phyloP scores from a whole-genome alignment of 2,888 invertebrate genomes.

The Drosophila hawaiiensis region DNA sequence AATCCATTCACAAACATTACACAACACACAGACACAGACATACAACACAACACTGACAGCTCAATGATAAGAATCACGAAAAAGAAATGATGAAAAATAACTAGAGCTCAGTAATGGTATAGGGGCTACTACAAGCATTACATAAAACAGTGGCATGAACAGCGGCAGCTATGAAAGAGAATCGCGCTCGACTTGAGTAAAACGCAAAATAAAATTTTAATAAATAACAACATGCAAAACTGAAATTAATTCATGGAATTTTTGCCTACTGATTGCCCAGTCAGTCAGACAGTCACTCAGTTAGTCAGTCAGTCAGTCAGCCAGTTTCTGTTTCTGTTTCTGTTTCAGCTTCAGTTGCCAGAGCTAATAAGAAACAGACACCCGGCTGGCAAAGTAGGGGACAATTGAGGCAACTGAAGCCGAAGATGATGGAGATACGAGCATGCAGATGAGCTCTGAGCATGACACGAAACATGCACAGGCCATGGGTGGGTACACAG shows the following conservation, averaged over 20 bases:
- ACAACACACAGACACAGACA: neutral
- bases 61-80: slow-evolving; percentile 59
- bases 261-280: slow-evolving; percentile 63
- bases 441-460: slow-evolving; percentile 75
- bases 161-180: slow-evolving; percentile 74
- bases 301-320: slow-evolving; percentile 2
- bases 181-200: slow-evolving; percentile 32
- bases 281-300: neutral
- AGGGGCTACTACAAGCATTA: neutral
- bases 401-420: slow-evolving; percentile 61
- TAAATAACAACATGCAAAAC: slow-evolving; percentile 85
- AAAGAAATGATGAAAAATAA: slow-evolving; percentile 53
- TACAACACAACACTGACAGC: slow-evolving; percentile 26
- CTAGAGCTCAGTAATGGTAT: slow-evolving; percentile 38
- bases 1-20: slow-evolving; percentile 32
- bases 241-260: slow-evolving; percentile 85
- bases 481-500: slow-evolving; percentile 12
- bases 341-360: slow-evolving; percentile 11
- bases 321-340: neutral
- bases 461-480: slow-evolving; percentile 53
- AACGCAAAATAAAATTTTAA: slow-evolving; percentile 76
- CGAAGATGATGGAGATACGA: slow-evolving; percentile 70
- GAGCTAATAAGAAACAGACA: slow-evolving; percentile 79
- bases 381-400: slow-evolving; percentile 57
- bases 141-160: slow-evolving; percentile 37